Evolutionary conservation across 2,888 invertebrate species (phyloP), one percentile per base, ranked within the genome.

Genomic region (Oscheius sp.): DNA sequence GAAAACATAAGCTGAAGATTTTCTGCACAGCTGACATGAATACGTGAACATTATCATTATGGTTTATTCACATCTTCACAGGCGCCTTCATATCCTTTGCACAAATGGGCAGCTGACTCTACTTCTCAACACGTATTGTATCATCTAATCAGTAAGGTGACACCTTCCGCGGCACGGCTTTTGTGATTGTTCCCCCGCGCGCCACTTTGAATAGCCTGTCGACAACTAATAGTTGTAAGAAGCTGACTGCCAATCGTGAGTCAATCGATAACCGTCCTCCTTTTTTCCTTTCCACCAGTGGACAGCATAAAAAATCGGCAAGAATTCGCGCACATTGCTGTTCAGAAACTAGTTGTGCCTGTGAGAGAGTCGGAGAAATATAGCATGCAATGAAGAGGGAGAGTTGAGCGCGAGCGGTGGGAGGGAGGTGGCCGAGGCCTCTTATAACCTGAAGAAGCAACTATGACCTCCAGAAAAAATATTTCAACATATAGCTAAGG

Each of bases 321-420:
- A 69, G 69, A 69, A 69, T 55, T 69, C 69, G 69, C 69, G 69
- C 69, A 69, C 56, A 69, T 56, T 69, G 55, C 55, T 55, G 69
- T 55, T 55, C 69, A 35, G 55, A 55, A 69, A 69, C 69, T 69
- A 69, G 69, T 69, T 69, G 69, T 9, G 35, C 35, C 35, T 6
- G 69, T 45, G 69, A 69, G 69, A 55, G 35, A 35, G 35, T 35
- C 41, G 55, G 45, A 41, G 69, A 53, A 52, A 69, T 25, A 69
- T 29, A 18, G 69, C 46, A 18, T 35, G 55, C 43, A 52, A 64
- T 52, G 29, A 46, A 43, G 52, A 25, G 46, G 56, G 23, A 45
- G 27, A 53, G 49, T n/a, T 9, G 52, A 69, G 66, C 66, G 66
- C 69, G 35, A 35, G 35, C 35, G 35, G n/a, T n/a, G n/a, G 35